Base-by-base conservation (phyloP, 1,140 invertebrate species). In the Drosophila nebulosa region DNA sequence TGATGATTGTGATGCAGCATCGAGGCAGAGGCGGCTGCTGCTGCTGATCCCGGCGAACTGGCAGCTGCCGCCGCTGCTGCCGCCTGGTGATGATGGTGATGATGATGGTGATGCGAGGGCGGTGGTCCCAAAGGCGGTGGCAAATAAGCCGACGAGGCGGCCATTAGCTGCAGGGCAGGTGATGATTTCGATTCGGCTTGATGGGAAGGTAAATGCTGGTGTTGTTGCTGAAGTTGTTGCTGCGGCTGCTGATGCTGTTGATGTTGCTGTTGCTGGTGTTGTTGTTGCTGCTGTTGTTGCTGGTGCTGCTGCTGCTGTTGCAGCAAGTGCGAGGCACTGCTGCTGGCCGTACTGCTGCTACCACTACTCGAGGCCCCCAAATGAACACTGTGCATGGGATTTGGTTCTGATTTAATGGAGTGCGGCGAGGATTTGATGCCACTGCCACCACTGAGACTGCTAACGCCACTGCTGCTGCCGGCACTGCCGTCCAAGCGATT, bases 361-460 rank as follows among this genome's bases (percentile, higher is more conserved):
- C 91, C 92, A 62, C 89, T 92, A 67, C 92, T 85, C 7, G 85
- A 90, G 24, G 85, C 85, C 4, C 89, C 89, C 58, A 90, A 63
- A 39, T 90, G 89, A 24, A 90, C 89, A 56, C 85, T 86, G 39
- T 90, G 90, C 78, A 90, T 73, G 53, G 77, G 80, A 72, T 86
- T 88, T 35, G 83, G 81, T 42, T 91, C 90, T 18, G 90, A 90
- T 69, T 91, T 91, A 42, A 90, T 88, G 1, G 90, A 90, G 61
- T 90, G 89, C 9, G 89, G 90, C 7, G 90, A 86, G 21, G 88
- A 90, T 59, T 91, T 92, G 16, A 91, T 90, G 69, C 89, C 91
- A 52, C 88, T 86, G 35, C 88, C 84, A 9, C 92, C 92, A 91
- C 91, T 27, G 92, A 92, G 30, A 92, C 92, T 42, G 92, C 93